These are phyloP conservation scores for Ephialtes manifestator DNA, from an alignment of 2,888 invertebrate species.

Conservation along the genomic window DNA sequence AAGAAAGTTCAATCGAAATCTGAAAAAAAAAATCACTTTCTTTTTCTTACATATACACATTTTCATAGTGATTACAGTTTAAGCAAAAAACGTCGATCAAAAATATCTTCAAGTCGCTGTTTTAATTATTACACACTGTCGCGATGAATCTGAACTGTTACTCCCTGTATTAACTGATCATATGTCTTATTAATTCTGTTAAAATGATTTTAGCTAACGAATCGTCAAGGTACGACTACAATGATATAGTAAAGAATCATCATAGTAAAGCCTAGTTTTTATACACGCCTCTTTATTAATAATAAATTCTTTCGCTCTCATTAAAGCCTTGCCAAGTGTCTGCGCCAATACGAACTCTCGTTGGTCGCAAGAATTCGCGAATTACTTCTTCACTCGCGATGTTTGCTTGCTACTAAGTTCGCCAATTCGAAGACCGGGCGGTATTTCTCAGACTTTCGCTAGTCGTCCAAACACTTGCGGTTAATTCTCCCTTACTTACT, in stretches of 20 bases:
- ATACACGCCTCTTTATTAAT: neutral
- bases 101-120: too few relatives aligned
- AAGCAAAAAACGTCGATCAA: too few relatives aligned
- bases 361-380: slow-evolving; percentile 74
- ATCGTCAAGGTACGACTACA: too few relatives aligned
- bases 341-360: neutral
- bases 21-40: too few relatives aligned
- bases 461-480: slow-evolving; percentile 46
- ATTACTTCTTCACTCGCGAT: slow-evolving; percentile 77
- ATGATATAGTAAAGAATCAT: neutral
- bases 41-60: too few relatives aligned
- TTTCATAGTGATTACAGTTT: too few relatives aligned
- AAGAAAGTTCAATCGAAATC: too few relatives aligned
- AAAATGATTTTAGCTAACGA: too few relatives aligned
- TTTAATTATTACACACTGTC: too few relatives aligned
- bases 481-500: slow-evolving; percentile 9
- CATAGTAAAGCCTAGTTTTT: neutral
- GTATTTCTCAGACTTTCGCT: slow-evolving; percentile 77
- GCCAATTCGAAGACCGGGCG: slow-evolving; percentile 84
- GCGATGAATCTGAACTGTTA: too few relatives aligned
- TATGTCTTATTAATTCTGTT: too few relatives aligned
- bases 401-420: slow-evolving; percentile 79
- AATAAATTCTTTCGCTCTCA: neutral
- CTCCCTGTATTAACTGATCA: too few relatives aligned
- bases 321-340: neutral